phyloP scores from a whole-genome alignment of 2,888 invertebrate species.

The Hypolimnas misippus region DNA sequence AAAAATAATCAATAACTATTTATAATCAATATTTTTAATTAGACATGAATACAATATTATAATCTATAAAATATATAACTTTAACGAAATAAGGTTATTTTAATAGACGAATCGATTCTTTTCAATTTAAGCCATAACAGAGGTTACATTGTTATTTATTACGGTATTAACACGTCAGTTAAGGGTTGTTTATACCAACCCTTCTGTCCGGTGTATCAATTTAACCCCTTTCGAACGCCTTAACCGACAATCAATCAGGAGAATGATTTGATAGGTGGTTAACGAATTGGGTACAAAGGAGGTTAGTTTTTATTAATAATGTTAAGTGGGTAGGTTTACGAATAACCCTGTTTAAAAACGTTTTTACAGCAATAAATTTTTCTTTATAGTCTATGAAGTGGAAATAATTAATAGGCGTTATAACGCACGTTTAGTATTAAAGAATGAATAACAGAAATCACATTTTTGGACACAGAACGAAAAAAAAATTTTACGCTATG shows the following conservation, averaged over 20 bases:
- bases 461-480: no score
- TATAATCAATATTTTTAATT: neutral
- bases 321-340: neutral
- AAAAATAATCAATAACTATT: neutral
- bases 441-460: no score
- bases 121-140: conserved; percentile 36
- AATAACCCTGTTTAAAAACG: neutral
- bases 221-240: conserved; percentile 54
- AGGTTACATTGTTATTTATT: conserved; percentile 57
- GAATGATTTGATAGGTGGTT: conserved; percentile 50
- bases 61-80: neutral
- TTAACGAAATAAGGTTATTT: neutral
- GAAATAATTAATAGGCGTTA: neutral
- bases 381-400: neutral
- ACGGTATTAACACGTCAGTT: conserved; percentile 74
- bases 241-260: conserved; percentile 71
- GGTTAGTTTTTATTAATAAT: neutral
- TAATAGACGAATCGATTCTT: conserved; percentile 17
- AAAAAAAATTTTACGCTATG: no score
- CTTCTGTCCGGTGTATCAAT: conserved; percentile 62
- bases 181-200: conserved; percentile 66
- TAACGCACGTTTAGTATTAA: neutral
- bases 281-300: conserved; percentile 10
- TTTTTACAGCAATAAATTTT: neutral
- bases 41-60: neutral